These are phyloP conservation scores for Cettia cetti DNA, from an alignment of 2,113 vertebrate genomes.

Conservation along the genomic window DNA sequence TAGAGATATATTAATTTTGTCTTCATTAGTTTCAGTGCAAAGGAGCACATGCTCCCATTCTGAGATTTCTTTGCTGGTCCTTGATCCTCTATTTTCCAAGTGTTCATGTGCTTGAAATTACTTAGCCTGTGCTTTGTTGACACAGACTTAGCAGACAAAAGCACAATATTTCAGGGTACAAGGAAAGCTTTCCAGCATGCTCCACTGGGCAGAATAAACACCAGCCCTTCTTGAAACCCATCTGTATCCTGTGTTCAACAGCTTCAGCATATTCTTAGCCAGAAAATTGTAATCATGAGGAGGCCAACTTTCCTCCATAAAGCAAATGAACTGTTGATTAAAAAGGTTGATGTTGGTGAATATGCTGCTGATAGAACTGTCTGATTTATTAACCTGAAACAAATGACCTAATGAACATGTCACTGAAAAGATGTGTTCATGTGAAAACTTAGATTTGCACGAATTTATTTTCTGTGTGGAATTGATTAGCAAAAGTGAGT, in stretches of 20 bases:
- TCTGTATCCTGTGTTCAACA: neutral
- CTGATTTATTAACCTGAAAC: conserved; percentile 46
- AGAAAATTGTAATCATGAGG: neutral
- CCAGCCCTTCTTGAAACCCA: neutral
- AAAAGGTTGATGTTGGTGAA: neutral
- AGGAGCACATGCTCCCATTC: neutral
- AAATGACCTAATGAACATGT: conserved; percentile 26
- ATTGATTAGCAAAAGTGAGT: conserved; percentile 1
- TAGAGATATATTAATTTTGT: neutral
- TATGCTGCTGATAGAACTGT: neutral
- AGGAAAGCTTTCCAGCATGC: neutral
- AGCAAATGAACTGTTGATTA: conserved; percentile 5
- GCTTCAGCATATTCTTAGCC: conserved; percentile 3
- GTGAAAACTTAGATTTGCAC: neutral
- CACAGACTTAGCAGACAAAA: neutral
- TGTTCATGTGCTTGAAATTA: neutral
- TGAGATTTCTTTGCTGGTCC: neutral
- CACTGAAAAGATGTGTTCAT: neutral
- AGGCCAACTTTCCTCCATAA: neutral
- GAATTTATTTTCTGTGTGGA: neutral
- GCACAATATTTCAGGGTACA: neutral
- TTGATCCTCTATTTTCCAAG: neutral
- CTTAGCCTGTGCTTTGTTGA: neutral
- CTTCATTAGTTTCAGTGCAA: neutral
- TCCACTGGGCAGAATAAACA: neutral